A percentile compares a stretch with the other conserved stretches of the same genome.
Conservation (phyloP, 2,888 invertebrate species). For the Mythimna vitellina region DNA sequence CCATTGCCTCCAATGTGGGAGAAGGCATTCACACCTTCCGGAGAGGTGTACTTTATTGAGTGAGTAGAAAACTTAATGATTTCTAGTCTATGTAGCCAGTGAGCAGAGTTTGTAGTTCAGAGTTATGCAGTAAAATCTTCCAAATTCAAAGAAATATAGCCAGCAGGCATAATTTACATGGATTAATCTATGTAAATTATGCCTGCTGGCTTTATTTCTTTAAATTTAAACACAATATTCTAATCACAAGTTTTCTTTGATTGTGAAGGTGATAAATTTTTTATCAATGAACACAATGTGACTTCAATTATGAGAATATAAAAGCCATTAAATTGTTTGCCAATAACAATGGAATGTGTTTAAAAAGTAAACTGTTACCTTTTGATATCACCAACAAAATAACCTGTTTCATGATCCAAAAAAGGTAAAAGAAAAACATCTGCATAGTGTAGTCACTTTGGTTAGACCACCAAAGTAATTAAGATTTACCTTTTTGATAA, state of each 20-base stretch:
- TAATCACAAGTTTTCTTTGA: background rate
- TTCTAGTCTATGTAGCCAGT: background rate
- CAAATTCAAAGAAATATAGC: background rate
- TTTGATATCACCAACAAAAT: conserved; percentile 2
- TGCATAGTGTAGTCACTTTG: conserved; percentile 7
- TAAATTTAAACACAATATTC: too few species aligned
- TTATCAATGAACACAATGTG: conserved; percentile 17
- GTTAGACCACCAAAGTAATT: too few species aligned
- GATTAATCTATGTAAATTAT: too few species aligned
- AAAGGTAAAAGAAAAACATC: background rate
- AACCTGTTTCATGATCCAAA: conserved; percentile 16
- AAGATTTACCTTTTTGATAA: background rate
- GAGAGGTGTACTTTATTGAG: conserved; percentile 99
- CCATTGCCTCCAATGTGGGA: conserved; percentile 99
- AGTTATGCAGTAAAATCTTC: background rate
- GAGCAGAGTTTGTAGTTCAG: too few species aligned
- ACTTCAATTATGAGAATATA: background rate
- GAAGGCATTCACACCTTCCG: conserved; percentile 98
- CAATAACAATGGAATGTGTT: conserved; percentile 10
- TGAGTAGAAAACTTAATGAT: conserved; percentile 85
- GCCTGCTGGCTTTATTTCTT: too few species aligned
- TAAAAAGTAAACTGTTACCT: background rate
- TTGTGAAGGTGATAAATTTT: background rate
- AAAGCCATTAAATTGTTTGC: conserved; percentile 25
- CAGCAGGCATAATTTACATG: too few species aligned